Evolutionary conservation across 2,113 vertebrate species (phyloP).

Genomic region (Ceuthmochares aereus): DNA sequence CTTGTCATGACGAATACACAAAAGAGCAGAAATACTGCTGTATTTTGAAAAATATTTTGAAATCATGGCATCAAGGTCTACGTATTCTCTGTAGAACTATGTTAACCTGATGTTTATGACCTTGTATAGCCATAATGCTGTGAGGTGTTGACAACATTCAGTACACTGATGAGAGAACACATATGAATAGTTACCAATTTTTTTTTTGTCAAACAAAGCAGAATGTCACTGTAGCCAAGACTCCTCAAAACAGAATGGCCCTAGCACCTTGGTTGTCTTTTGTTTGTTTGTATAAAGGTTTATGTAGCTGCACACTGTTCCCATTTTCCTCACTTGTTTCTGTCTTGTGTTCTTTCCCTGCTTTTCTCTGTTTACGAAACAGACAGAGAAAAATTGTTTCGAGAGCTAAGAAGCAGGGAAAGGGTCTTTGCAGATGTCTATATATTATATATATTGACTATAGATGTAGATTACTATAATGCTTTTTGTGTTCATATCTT

Average conservation of each 20-base stretch:
- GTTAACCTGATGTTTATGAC: background rate
- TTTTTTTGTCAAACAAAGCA: background rate
- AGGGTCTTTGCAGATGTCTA: background rate
- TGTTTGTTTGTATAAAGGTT: background rate
- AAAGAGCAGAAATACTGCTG: background rate
- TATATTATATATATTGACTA: no score
- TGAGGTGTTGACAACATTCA: background rate
- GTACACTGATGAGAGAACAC: background rate
- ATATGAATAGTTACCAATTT: background rate
- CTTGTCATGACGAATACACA: accelerated
- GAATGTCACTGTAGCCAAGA: background rate
- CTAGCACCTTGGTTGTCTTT: background rate
- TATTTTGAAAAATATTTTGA: background rate
- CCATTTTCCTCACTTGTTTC: background rate
- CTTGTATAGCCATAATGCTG: background rate
- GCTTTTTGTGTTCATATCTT: background rate
- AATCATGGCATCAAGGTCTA: background rate
- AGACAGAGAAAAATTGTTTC: background rate
- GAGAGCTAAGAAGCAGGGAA: background rate
- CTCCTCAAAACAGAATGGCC: background rate
- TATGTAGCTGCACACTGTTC: background rate
- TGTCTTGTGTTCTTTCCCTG: background rate
- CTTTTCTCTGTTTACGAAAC: background rate
- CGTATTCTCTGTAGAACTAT: background rate
- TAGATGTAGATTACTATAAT: background rate